Percentiles rank a stretch among this genome's conserved stretches.
These are phyloP conservation scores for Acipenser oxyrinchus DNA, from an alignment of 2,797 vertebrate species.

Conservation along the genomic window DNA sequence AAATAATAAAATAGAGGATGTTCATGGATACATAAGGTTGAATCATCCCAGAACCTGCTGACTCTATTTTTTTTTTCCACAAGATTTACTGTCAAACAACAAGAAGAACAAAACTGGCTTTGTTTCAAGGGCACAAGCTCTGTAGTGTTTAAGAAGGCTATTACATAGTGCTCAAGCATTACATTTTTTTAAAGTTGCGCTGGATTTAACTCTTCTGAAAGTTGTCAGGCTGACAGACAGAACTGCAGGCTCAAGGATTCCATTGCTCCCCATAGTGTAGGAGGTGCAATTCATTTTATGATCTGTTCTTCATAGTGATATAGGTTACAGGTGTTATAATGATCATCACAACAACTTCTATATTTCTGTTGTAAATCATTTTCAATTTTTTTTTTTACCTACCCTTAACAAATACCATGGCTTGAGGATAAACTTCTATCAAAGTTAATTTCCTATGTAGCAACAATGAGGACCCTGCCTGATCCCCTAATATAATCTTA, in stretches of 20 bases:
- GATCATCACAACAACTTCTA: too few species aligned
- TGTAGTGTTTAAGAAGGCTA: neutral
- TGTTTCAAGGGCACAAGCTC: neutral
- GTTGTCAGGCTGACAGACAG: neutral
- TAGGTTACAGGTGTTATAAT: too few species aligned
- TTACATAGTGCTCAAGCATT: neutral
- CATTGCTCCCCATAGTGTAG: too few species aligned
- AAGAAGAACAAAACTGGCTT: neutral
- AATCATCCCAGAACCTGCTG: neutral
- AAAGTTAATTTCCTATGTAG: too few species aligned
- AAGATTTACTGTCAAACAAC: conserved; percentile 1
- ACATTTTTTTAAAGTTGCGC: neutral
- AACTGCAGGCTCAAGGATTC: neutral
- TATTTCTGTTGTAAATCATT: too few species aligned
- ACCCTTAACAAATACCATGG: too few species aligned
- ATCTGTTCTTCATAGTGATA: too few species aligned
- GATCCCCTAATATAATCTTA: too few species aligned
- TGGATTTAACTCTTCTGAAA: neutral
- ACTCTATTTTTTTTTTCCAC: neutral
- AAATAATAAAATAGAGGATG: neutral
- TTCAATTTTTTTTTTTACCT: too few species aligned
- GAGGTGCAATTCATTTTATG: too few species aligned
- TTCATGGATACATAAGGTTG: conserved; percentile 1
- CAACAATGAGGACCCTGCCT: too few species aligned
- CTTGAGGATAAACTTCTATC: too few species aligned